These are phyloP conservation scores for Chaetodon trifascialis DNA, from an alignment of 2,113 vertebrate species.

Conservation along the genomic window DNA sequence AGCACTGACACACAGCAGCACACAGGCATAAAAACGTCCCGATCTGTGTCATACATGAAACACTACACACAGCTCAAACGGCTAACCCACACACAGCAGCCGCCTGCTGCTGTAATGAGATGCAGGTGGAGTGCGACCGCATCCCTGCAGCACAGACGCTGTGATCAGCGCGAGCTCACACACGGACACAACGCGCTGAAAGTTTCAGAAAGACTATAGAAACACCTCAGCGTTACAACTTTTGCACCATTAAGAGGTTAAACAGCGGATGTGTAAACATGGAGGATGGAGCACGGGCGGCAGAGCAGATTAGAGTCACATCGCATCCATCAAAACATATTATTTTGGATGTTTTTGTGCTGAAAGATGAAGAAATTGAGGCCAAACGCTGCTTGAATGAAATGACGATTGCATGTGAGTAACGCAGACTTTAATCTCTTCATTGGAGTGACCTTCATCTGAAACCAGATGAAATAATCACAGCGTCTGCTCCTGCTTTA, in stretches of 20 bases:
- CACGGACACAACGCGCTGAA: neutral
- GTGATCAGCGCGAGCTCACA: neutral
- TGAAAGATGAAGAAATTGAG: neutral
- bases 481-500: too few relatives aligned
- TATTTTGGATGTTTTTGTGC: neutral
- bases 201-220: neutral
- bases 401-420: neutral
- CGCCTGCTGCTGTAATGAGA: neutral
- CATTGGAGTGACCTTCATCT: neutral
- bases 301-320: neutral
- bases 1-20: neutral
- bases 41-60: conserved; percentile 25
- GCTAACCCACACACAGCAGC: neutral
- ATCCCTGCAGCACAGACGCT: neutral
- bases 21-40: neutral
- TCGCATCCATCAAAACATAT: too few relatives aligned
- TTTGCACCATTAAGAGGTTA: neutral
- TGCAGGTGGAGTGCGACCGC: neutral
- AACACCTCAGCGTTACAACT: neutral
- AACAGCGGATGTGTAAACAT: neutral
- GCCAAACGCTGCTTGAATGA: neutral
- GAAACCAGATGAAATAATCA: neutral
- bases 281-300: neutral
- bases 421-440: neutral
- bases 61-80: conserved; percentile 1